Base-by-base conservation (phyloP, 2,113 vertebrate genomes). In the Cyrtonyx montezumae region DNA sequence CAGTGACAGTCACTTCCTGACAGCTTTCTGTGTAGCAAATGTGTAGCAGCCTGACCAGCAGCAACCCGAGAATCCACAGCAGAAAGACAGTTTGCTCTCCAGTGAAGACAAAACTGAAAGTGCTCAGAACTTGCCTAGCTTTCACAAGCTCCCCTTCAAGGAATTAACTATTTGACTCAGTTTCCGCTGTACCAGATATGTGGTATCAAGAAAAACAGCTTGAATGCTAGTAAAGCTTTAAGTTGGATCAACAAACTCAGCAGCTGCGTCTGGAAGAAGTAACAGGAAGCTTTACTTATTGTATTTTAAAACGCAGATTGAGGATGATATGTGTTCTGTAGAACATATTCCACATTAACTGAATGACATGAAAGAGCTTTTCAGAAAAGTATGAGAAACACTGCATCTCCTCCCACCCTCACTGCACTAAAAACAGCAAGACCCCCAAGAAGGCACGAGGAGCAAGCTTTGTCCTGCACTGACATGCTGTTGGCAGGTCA, bases 351-450 rank as follows among this genome's bases (percentile, higher is more conserved):
- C 48, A 51, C 3, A 2, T 66, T 76, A 51, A 87, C 32, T 8
- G 30, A 85, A 82, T 30, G 11, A 34, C 34, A 36, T 28, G 84
- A 82, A 76, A 73, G 5, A 36, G 7, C 30, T 87, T 80, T 40
- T 19, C 58, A 51, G 34, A 67, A 15, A 16, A 76, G 6, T 19
- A 43, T 13, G 17, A 65, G 48, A 58, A 68, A 25, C 46, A 34
- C 5, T 26, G 46, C 70, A 37, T 11, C 21, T 62, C 8, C 1
- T 37, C 13, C 0, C 4, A 34, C 49, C 51, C 37, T 25, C 23
- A 32, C 10, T 23, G 43, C 42, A 21, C 14, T 0, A 4, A 3
- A 1, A 2, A 32, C 5, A 51, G 18, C 0, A 0, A 83, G 66
- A 26, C 19, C 53, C n/a, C 1, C 2, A 10, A 37, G 30, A 61